Percentiles rank a stretch among this genome's conserved stretches.
Conservation (phyloP, 2,888 invertebrate species). For the Tyria jacobaeae region DNA sequence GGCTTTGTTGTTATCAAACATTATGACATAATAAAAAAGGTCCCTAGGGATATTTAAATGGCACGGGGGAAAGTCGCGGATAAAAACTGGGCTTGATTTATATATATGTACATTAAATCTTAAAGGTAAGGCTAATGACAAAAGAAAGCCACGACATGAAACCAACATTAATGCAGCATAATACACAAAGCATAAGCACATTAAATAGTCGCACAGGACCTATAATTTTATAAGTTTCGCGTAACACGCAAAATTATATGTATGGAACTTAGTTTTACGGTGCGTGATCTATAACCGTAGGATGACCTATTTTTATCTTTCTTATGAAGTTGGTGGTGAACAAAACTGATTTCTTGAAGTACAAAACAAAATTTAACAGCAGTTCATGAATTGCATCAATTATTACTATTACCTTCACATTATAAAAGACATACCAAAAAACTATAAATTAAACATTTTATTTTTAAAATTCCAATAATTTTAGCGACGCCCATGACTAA, state of each 20-base stretch:
- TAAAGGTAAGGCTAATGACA: conserved; percentile 26
- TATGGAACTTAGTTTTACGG: conserved; percentile 25
- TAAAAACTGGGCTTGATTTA: conserved; percentile 7
- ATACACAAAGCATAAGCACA: too few species aligned
- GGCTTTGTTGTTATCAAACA: conserved; percentile 3
- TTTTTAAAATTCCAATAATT: too few species aligned
- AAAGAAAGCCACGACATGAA: conserved; percentile 33
- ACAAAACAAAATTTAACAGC: too few species aligned
- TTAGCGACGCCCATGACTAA: too few species aligned
- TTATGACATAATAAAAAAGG: neutral
- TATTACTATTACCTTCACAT: too few species aligned
- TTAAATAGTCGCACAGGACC: conserved; percentile 40
- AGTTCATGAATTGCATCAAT: too few species aligned
- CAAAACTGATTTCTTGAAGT: too few species aligned
- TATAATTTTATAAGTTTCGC: conserved; percentile 47
- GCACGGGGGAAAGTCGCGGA: conserved; percentile 1
- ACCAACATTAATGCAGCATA: conserved; percentile 39
- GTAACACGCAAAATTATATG: conserved; percentile 33
- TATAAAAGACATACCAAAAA: too few species aligned
- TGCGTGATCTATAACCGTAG: conserved; percentile 28
- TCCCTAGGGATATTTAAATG: conserved; percentile 8
- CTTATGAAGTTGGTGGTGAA: conserved; percentile 12
- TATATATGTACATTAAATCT: conserved; percentile 11
- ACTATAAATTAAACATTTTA: too few species aligned
- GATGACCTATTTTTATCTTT: neutral